Evolutionary conservation across 2,888 invertebrate genomes (phyloP), one percentile per base, ranked within the genome.

Genomic region (Malacosoma neustria): DNA sequence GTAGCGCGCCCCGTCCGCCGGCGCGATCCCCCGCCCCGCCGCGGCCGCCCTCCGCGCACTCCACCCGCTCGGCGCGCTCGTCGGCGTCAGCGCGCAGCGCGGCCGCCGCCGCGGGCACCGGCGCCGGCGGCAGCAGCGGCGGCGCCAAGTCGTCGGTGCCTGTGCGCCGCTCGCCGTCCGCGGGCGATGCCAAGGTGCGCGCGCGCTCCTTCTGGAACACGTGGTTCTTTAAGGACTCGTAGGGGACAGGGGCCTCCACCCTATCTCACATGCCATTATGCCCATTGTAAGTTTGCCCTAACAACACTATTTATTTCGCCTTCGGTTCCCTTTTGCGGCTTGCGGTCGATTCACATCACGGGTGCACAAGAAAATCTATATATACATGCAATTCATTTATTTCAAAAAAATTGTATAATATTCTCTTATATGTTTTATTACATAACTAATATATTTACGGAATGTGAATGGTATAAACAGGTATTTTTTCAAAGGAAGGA

Each of bases 111-210:
- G 33, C 48, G 39, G 32, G 54, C 47, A 69, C 49, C 69, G 64
- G 61, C 56, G 51, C 64, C 77, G 69, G 49, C 43, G 40, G 45
- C 40, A 33, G 49, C 49, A 42, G 44, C 51, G 42, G 14, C 70
- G 55, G 64, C 56, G 49, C 79, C 86, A 68, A 64, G 72, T 60
- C 86, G 39, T 65, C 68, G 51, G 81, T 58, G 71, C 86, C 67
- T 35, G 60, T 61, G 49, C 57, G 61, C 48, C 72, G 66, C 69
- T 61, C 69, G 76, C 58, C 58, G 45, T 69, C 84, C 49, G 45
- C 57, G 47, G 39, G 47, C 69, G 89, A 89, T 68, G 61, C 70
- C 67, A 92, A 92, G 92, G 92, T 92, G 90, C 92, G 92, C 74
- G 66, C 77, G 60, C 88, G 89, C 72, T 88, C 88, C 76, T 90